These are phyloP conservation scores for Volucella inflata DNA, from an alignment of 2,888 invertebrate species.

Conservation along the genomic window DNA sequence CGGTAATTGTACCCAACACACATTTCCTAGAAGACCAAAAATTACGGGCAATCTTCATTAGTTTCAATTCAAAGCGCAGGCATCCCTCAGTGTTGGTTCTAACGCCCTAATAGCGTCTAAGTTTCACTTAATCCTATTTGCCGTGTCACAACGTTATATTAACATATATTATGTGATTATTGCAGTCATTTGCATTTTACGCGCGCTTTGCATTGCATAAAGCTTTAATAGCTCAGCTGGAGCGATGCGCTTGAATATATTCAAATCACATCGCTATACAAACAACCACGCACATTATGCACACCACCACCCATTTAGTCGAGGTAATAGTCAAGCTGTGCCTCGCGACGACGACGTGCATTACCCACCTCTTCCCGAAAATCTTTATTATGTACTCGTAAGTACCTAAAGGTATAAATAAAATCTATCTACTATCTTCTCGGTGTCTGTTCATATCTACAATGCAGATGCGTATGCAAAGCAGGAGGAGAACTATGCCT, in stretches of 20 bases:
- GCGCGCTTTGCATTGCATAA: slow-evolving; percentile 24
- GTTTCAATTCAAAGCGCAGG: slow-evolving; percentile 1
- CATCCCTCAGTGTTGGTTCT: slow-evolving; percentile 10
- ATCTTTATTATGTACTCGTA: slow-evolving; percentile 14
- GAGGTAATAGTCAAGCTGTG: neutral
- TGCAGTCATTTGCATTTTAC: slow-evolving; percentile 52
- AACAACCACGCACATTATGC: slow-evolving; percentile 47
- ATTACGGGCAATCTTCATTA: slow-evolving; percentile 24
- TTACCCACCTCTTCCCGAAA: slow-evolving; percentile 31
- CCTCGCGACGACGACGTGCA: slow-evolving; percentile 4
- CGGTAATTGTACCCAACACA: neutral
- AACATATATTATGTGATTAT: slow-evolving; percentile 56
- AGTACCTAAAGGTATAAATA: slow-evolving; percentile 22
- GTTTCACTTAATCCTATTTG: slow-evolving; percentile 57
- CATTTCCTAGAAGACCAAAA: slow-evolving; percentile 3
- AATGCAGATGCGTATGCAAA: slow-evolving; percentile 40
- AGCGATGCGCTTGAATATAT: slow-evolving; percentile 10
- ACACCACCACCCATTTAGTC: slow-evolving; percentile 3
- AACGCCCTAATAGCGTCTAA: slow-evolving; percentile 50
- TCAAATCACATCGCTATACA: slow-evolving; percentile 37
- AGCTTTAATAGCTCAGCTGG: slow-evolving; percentile 27
- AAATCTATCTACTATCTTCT: slow-evolving; percentile 9
- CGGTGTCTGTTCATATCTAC: neutral
- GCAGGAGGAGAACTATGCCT: slow-evolving; percentile 18
- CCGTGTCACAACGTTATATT: slow-evolving; percentile 44